Base-by-base conservation (phyloP, 2,888 invertebrate species). In the Eutolmus rufibarbis region DNA sequence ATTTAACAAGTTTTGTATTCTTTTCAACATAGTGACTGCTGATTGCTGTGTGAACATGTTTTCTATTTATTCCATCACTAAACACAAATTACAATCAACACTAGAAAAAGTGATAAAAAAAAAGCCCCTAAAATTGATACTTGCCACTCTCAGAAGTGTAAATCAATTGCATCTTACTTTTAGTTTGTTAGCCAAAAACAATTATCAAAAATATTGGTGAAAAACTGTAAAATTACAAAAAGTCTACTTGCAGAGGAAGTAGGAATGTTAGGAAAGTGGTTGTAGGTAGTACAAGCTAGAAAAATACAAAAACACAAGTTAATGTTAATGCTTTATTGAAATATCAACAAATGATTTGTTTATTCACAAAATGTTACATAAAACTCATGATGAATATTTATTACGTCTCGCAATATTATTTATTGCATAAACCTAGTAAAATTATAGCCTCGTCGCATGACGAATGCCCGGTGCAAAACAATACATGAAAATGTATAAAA, bases 401-500 rank as follows among this genome's bases (percentile, higher is more conserved):
- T 76, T 76, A 76, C 34, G 40, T 37, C 16, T 76, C n/a, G 34
- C 76, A n/a, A 76, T 31, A 51, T 16, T 82, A 34, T 31, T 51
- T 34, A 82, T 34, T 57, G 82, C 14, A 34, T 57, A 82, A 74
- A 82, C 82, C 40, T 56, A 82, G 37, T 31, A 23, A 66, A 66
- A 66, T 19, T 9, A 4, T 19, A 23, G 28, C 23, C 23, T 66
- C 66, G 28, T 66, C 66, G 66, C 66, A 2, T 23, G 66, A 66
- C 66, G 28, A 66, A 19, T 19, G 9, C 66, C 66, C 12, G 28
- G 66, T 66, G 51, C 74, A 43, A 46, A 46, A 74, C 66, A 74
- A 46, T 37, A 40, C 23, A 84, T 16, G 16, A 46, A 16, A 14
- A 84, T n/a, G 89, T 88, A 89, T 91, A 91, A 88, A 89, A 90